Base-by-base conservation (phyloP, 2,888 invertebrate species). In the Blastobasis lacticolella region DNA sequence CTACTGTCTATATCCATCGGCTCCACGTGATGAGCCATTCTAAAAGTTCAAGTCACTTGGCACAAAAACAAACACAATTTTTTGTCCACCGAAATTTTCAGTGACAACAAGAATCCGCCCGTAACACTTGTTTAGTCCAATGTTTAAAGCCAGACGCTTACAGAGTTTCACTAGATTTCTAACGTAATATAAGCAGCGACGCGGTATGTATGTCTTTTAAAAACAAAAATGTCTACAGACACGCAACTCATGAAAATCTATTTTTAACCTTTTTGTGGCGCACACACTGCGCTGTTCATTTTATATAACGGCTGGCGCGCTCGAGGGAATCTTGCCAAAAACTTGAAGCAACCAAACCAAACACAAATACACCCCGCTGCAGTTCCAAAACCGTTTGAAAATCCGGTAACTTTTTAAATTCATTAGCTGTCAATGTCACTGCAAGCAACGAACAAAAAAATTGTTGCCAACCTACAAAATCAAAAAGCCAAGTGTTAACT, bases 251-350 rank as follows among this genome's bases (percentile, higher is more conserved):
- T 68, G 68, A 69, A 74, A 69, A 67, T 87, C 88, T 88, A 88
- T 87, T 87, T 86, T 77, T 87, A 85, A 69, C 77, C 73, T 80
- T 80, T 81, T 78, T 75, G 78, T 81, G 69, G 61, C 72, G 73
- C 67, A 75, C 74, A 67, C 65, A 61, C 65, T 70, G 66, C 80
- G 73, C 69, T 77, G 79, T 75, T 75, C 73, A 74, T 74, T 86
- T 79, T 82, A 84, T 75, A 72, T 83, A 82, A 81, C 53, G 50
- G 41, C 77, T 57, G 71, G 71, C 64, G 69, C 73, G 71, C 77
- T 74, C 71, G 71, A 81, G 81, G 86, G 87, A 87, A 79, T 74
- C 78, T 78, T 86, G 87, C 87, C 87, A 88, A 88, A 81, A 79
- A 69, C 69, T 69, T 67, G 67, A 62, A 60, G 63, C 62, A 57